Percentiles rank a stretch among this genome's conserved stretches.
These are phyloP conservation scores for Sitta carolinensis DNA, from an alignment of 2,797 vertebrate genomes.

Conservation along the genomic window DNA sequence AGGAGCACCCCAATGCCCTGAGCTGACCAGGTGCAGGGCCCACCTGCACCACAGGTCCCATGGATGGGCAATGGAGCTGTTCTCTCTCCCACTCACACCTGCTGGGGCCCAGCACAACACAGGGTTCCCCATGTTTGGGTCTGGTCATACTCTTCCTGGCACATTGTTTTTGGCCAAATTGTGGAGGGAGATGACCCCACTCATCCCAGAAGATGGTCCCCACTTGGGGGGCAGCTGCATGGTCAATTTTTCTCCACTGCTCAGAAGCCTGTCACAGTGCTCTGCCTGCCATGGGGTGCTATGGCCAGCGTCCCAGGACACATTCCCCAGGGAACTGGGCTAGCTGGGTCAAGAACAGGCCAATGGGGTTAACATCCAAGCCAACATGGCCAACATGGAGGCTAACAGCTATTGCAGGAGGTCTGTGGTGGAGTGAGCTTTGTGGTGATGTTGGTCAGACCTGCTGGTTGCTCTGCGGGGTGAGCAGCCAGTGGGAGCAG, in stretches of 20 bases:
- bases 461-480: not conserved
- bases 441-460: conserved; percentile 32
- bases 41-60: not conserved
- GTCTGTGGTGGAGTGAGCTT: not conserved
- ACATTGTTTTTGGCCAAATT: not conserved
- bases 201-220: not conserved
- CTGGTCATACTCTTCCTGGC: not conserved
- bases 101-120: not conserved
- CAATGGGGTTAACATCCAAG: not conserved
- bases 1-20: not conserved
- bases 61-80: not conserved
- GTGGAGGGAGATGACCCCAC: not conserved
- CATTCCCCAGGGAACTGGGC: not conserved
- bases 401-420: not conserved
- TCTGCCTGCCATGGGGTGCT: not conserved
- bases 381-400: not conserved
- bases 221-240: not conserved
- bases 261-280: not conserved
- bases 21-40: not conserved
- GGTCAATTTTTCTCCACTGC: rapidly evolving
- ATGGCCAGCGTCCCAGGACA: not conserved
- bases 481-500: not conserved
- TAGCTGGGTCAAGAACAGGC: not conserved
- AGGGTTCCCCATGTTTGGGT: not conserved
- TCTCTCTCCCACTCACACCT: not conserved